Percentiles rank a stretch among this genome's conserved stretches.
phyloP scores from a whole-genome alignment of 2,888 invertebrate species.

The Trachelus troglodyta region DNA sequence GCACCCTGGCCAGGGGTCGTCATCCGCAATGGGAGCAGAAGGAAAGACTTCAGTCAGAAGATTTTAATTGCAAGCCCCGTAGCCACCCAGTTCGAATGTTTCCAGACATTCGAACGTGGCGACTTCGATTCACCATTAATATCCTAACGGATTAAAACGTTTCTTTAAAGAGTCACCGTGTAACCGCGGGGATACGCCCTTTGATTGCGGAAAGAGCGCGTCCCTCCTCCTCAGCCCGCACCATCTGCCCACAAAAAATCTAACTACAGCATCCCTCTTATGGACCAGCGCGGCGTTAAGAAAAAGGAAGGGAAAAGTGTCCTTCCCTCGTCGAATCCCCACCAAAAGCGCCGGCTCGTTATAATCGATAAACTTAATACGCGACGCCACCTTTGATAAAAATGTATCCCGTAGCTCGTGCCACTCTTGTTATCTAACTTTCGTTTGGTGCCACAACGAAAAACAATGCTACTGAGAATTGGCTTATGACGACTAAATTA shows the following conservation, averaged over 20 bases:
- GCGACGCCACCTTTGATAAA: conserved; percentile 3
- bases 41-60: conserved; percentile 61
- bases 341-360: conserved; percentile 28
- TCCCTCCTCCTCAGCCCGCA: not conserved
- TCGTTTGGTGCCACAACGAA: too few relatives aligned
- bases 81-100: conserved; percentile 47
- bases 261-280: conserved; percentile 15
- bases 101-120: conserved; percentile 38
- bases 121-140: conserved; percentile 10
- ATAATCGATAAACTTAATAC: conserved; percentile 57
- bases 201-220: conserved; percentile 33
- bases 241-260: conserved; percentile 13
- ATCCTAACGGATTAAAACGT: conserved; percentile 15
- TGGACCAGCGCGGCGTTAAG: too few relatives aligned
- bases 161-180: conserved; percentile 42
- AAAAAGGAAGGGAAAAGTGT: not conserved
- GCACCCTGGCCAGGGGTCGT: conserved; percentile 34
- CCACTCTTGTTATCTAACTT: too few relatives aligned
- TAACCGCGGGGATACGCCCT: conserved; percentile 34
- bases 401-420: too few relatives aligned
- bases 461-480: too few relatives aligned
- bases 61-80: conserved; percentile 60
- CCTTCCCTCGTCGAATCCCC: conserved; percentile 13
- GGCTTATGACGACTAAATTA: too few relatives aligned
- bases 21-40: conserved; percentile 42